Percentiles rank a stretch among this genome's conserved stretches.
Conservation (phyloP, 2,888 invertebrate genomes). For the Gnatocerus cornutus region DNA sequence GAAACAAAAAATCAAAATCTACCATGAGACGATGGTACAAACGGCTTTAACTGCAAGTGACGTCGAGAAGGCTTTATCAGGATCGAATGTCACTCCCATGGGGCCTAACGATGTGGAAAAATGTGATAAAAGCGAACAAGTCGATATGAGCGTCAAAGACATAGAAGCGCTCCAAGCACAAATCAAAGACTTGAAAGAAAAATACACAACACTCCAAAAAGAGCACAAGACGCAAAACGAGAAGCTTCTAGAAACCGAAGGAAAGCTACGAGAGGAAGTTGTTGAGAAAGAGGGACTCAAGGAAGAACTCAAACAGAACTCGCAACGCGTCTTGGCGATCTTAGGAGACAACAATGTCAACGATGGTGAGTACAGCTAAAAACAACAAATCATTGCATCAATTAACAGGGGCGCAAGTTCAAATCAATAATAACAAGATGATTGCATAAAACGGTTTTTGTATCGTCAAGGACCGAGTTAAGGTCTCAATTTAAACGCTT, state of each 20-base stretch:
- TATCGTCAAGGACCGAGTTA: conserved; percentile 26
- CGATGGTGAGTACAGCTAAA: conserved; percentile 72
- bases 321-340: conserved; percentile 80
- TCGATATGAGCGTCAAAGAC: conserved; percentile 78
- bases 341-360: conserved; percentile 73
- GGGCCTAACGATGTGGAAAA: conserved; percentile 66
- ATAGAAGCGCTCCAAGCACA: conserved; percentile 77
- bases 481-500: conserved; percentile 11
- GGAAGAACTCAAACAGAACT: conserved; percentile 83
- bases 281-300: conserved; percentile 83
- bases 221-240: conserved; percentile 69
- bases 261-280: conserved; percentile 79
- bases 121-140: conserved; percentile 65
- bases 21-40: conserved; percentile 85
- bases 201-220: conserved; percentile 75
- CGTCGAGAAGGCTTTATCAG: conserved; percentile 81
- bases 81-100: conserved; percentile 69
- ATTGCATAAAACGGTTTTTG: conserved; percentile 13
- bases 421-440: conserved; percentile 35
- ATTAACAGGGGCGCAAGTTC: conserved; percentile 31
- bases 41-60: conserved; percentile 84
- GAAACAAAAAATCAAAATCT: conserved; percentile 79
- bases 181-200: conserved; percentile 75
- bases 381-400: conserved; percentile 35
- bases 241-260: conserved; percentile 74